Evolutionary conservation across 2,113 vertebrate species (phyloP), one percentile per base, ranked within the genome.

Genomic region (Otis tarda): DNA sequence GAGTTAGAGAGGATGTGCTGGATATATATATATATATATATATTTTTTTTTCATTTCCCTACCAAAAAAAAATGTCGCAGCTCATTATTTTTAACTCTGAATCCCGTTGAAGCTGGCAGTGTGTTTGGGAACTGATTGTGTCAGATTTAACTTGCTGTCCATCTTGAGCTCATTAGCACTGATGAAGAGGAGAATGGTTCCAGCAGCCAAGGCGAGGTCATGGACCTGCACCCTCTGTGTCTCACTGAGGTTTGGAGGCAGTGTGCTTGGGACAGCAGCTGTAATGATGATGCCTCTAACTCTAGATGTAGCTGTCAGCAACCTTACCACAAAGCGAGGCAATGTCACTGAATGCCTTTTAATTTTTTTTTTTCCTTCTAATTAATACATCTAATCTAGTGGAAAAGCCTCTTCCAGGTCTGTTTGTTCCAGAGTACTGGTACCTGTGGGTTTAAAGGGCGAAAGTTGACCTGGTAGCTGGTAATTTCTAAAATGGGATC

Each of bases 141-240:
- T 9, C 28, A 27, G 60, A 3, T 12, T 21, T 56, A 49, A 49
- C 10, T 22, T 9, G 3, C 31, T 2, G 6, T 20, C 31, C 15
- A 3, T 43, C 33, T 52, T 64, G 30, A 52, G 37, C 4, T 65
- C 19, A 1, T 37, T 65, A 43, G 31, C 5, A 2, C 22, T 5
- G 27, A 15, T 23, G 63, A 56, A 27, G 61, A 80, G 53, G 20
- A n/a, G 17, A 56, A 6, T 12, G 9, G 49, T 50, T 76, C 15
- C 49, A 52, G 31, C 7, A 5, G 41, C 55, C 2, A 1, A 31
- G 39, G 39, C 2, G 2, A 55, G 17, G 35, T 43, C 3, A 2
- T 10, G 35, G 18, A 25, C 39, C 37, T 65, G 50, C 30, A 55
- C 15, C 21, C 23, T 31, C 69, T 2, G 4, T 12, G 39, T 55